Percentiles rank a stretch among this genome's conserved stretches.
Evolutionary conservation across 1,140 invertebrate genomes (phyloP).

Genomic region (Probaryconus sp.): DNA sequence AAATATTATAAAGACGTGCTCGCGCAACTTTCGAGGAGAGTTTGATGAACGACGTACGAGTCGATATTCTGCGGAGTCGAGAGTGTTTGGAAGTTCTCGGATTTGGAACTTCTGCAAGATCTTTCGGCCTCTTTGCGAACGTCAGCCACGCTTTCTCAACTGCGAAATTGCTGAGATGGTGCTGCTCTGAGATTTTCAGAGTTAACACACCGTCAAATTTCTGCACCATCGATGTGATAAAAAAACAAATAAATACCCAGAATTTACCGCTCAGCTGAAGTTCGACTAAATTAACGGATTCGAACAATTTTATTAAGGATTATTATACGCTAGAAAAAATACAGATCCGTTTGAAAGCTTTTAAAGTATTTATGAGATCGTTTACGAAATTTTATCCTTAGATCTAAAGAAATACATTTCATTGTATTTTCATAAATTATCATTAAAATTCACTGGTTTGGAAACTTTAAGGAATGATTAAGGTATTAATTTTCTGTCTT

Average conservation of each 20-base stretch:
- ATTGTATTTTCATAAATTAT: too few relatives aligned
- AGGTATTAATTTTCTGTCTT: too few relatives aligned
- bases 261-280: conserved; percentile 42
- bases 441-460: too few relatives aligned
- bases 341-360: too few relatives aligned
- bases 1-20: conserved; percentile 64
- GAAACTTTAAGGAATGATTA: too few relatives aligned
- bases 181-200: conserved; percentile 47
- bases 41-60: conserved; percentile 64
- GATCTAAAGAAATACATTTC: too few relatives aligned
- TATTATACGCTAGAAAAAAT: too few relatives aligned
- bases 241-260: conserved; percentile 42
- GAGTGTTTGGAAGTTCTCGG: conserved; percentile 58
- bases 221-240: conserved; percentile 36
- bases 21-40: conserved; percentile 58
- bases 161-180: conserved; percentile 59
- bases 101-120: conserved; percentile 60
- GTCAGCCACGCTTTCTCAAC: conserved; percentile 61
- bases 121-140: conserved; percentile 61
- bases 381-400: too few relatives aligned
- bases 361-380: too few relatives aligned
- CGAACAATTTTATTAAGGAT: not conserved
- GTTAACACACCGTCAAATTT: conserved; percentile 63
- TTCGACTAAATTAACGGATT: conserved; percentile 43
- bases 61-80: conserved; percentile 58